Percentiles rank a stretch among this genome's conserved stretches.
Conservation (phyloP, 2,113 vertebrate species). For the Syngnathus floridae region DNA sequence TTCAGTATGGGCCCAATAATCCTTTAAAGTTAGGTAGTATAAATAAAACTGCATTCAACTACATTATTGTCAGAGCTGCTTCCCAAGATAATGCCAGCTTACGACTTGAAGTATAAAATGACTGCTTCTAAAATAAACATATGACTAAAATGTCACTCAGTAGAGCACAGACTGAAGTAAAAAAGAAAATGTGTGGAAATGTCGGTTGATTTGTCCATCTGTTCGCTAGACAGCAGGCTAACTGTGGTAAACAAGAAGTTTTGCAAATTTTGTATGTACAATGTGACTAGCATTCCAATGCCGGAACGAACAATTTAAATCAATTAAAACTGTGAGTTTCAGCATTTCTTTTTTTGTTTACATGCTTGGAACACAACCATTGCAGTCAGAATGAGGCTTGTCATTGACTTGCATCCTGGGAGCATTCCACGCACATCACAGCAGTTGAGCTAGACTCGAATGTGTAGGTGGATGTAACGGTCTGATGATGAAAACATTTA, state of each 20-base stretch:
- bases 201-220: neutral
- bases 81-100: neutral
- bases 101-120: neutral
- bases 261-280: neutral
- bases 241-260: no score
- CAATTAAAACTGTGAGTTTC: neutral
- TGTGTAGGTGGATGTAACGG: neutral
- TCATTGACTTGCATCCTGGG: neutral
- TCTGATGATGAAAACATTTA: neutral
- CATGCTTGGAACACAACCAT: neutral
- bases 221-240: neutral
- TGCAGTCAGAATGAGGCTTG: neutral
- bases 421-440: neutral
- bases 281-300: no score
- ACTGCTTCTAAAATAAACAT: neutral
- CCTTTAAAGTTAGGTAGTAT: neutral
- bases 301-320: no score
- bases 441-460: neutral
- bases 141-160: neutral
- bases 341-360: neutral
- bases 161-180: neutral
- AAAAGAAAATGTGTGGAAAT: neutral
- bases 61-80: neutral
- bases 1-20: neutral
- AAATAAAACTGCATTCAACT: neutral